phyloP scores from a whole-genome alignment of 2,888 invertebrate species.

The Archaeoteleia sp. region DNA sequence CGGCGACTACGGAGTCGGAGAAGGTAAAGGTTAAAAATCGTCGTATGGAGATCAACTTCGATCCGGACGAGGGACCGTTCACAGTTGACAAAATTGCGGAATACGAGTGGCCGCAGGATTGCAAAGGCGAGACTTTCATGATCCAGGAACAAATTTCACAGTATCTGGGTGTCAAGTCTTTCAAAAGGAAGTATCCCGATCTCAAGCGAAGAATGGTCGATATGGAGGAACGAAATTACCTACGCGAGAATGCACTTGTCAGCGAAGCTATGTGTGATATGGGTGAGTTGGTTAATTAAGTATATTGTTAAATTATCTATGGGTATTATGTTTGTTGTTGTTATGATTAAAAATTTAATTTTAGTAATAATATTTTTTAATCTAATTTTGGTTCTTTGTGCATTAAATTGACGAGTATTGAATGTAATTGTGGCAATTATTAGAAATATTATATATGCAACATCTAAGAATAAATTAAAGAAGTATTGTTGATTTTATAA shows the following conservation, averaged over 20 bases:
- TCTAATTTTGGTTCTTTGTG: too few species aligned
- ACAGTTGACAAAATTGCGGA: slow-evolving; percentile 93
- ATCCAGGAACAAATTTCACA: slow-evolving; percentile 97
- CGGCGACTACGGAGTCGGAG: slow-evolving; percentile 79
- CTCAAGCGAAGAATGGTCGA: slow-evolving; percentile 88
- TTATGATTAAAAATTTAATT: too few species aligned
- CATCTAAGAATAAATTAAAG: too few species aligned
- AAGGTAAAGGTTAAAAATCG: slow-evolving; percentile 73
- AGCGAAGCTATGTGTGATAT: slow-evolving; percentile 95
- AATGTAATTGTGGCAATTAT: too few species aligned
- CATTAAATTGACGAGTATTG: too few species aligned
- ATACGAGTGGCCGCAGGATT: slow-evolving; percentile 90
- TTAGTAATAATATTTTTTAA: too few species aligned
- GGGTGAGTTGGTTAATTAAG: slow-evolving; percentile 79
- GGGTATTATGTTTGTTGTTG: too few species aligned
- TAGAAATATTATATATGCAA: too few species aligned
- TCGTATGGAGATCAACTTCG: slow-evolving; percentile 73
- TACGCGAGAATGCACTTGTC: slow-evolving; percentile 88
- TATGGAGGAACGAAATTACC: slow-evolving; percentile 92
- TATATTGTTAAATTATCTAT: too few species aligned
- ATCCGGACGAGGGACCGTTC: slow-evolving; percentile 77
- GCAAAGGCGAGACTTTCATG: slow-evolving; percentile 88
- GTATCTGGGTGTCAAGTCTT: slow-evolving; percentile 95
- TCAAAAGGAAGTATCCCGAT: slow-evolving; percentile 97
- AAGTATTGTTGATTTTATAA: too few species aligned